phyloP scores from a whole-genome alignment of 2,797 vertebrate genomes.

The Mallotus villosus region DNA sequence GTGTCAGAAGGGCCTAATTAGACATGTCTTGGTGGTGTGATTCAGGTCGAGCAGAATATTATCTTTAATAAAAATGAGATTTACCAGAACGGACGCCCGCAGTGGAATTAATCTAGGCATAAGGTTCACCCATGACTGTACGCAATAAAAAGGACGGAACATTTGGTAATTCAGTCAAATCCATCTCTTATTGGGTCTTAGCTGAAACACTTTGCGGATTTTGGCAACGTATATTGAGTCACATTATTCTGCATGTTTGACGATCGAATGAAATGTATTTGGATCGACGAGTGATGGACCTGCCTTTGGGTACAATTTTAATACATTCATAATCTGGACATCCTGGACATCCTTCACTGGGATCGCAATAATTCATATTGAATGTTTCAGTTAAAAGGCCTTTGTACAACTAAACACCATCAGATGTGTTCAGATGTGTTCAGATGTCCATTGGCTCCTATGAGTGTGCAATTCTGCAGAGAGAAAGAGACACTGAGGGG shows the following conservation, averaged over 20 bases:
- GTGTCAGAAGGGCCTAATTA: conserved; percentile 52
- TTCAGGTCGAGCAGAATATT: conserved; percentile 70
- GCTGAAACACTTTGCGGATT: conserved; percentile 20
- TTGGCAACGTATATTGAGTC: conserved; percentile 23
- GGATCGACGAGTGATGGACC: background rate
- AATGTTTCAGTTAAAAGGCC: no score
- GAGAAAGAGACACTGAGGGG: background rate
- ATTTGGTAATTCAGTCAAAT: conserved; percentile 53
- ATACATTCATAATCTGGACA: no score
- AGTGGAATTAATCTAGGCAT: conserved; percentile 53
- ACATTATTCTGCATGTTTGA: conserved; percentile 27
- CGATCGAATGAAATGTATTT: conserved; percentile 8
- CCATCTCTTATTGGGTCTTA: conserved; percentile 26
- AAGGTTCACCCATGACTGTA: conserved; percentile 47
- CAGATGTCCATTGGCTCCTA: no score
- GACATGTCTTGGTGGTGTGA: conserved; percentile 56
- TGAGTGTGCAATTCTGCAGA: no score
- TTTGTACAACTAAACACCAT: no score
- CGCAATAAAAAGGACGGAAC: conserved; percentile 51
- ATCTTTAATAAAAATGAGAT: conserved; percentile 72
- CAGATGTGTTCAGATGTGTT: no score
- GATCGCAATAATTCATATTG: no score
- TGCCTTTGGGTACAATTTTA: no score
- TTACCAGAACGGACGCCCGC: conserved; percentile 53
- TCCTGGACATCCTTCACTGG: no score